A percentile compares a stretch with the other conserved stretches of the same genome.
phyloP scores from a whole-genome alignment of 2,797 vertebrate genomes.

The Sus cebifrons region DNA sequence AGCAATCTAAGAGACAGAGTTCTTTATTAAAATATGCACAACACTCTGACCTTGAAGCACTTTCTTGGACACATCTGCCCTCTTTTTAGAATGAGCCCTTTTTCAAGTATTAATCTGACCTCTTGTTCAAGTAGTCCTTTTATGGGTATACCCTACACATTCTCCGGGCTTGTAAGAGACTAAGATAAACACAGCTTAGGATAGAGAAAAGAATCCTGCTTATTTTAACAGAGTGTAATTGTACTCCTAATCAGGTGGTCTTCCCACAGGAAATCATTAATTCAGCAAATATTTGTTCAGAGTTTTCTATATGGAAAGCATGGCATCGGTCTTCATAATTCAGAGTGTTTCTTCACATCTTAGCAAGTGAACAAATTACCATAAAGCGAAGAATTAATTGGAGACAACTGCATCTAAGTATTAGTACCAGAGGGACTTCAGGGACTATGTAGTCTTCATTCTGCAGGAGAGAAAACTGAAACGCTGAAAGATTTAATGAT shows the following conservation, averaged over 20 bases:
- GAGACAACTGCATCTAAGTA: background rate
- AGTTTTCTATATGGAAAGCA: background rate
- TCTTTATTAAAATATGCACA: slow-evolving; percentile 28
- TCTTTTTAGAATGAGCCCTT: background rate
- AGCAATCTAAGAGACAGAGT: background rate
- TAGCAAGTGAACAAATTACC: slow-evolving; percentile 19
- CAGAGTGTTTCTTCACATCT: slow-evolving; percentile 7
- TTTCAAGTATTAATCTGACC: background rate
- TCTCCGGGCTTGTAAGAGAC: background rate
- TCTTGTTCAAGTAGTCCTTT: background rate
- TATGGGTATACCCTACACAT: background rate
- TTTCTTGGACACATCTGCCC: background rate
- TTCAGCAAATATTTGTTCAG: slow-evolving; percentile 1
- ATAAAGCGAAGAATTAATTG: slow-evolving; percentile 2
- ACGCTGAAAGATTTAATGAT: background rate
- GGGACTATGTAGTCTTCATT: background rate
- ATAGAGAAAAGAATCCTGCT: background rate
- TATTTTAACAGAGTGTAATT: background rate
- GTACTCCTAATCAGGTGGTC: background rate
- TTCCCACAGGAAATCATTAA: background rate
- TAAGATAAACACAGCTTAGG: background rate
- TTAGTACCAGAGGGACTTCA: background rate
- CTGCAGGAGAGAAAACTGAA: slow-evolving; percentile 9
- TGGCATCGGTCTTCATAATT: background rate
- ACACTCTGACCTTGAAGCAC: background rate